phyloP scores from a whole-genome alignment of 2,113 vertebrate species.

The Myotis lucifugus region DNA sequence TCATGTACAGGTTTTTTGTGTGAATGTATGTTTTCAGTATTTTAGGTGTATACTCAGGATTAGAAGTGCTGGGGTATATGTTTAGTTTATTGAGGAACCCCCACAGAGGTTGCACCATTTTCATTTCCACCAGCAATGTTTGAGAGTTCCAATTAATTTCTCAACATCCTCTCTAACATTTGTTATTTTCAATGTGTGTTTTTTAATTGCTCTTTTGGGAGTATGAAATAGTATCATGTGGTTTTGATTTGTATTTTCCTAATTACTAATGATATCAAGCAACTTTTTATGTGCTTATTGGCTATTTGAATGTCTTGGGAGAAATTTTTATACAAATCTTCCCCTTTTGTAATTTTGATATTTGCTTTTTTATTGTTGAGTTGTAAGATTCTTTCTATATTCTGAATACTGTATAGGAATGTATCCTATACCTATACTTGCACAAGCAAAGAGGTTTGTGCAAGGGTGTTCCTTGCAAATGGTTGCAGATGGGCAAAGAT shows the following conservation, averaged over 20 bases:
- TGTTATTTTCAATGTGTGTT: neutral
- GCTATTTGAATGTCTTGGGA: neutral
- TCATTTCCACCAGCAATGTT: neutral
- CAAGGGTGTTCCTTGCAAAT: neutral
- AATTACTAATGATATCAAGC: neutral
- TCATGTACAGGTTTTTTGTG: neutral
- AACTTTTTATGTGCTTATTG: neutral
- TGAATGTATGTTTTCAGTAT: neutral
- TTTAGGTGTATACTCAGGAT: neutral
- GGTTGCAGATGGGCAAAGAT: neutral
- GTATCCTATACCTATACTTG: neutral
- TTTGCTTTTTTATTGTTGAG: conserved; percentile 34
- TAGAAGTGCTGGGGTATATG: neutral
- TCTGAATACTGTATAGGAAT: neutral
- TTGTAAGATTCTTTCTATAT: neutral
- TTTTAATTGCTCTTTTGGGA: neutral
- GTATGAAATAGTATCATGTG: neutral
- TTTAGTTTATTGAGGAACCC: neutral
- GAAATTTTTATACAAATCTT: neutral
- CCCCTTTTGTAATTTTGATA: conserved; percentile 11
- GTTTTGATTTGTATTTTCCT: neutral
- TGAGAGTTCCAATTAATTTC: neutral
- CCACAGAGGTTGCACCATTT: neutral
- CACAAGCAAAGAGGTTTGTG: neutral
- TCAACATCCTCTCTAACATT: neutral